These are phyloP conservation scores for Actinia equina DNA, from an alignment of 64 coral and sea anemone species.

Conservation along the genomic window DNA sequence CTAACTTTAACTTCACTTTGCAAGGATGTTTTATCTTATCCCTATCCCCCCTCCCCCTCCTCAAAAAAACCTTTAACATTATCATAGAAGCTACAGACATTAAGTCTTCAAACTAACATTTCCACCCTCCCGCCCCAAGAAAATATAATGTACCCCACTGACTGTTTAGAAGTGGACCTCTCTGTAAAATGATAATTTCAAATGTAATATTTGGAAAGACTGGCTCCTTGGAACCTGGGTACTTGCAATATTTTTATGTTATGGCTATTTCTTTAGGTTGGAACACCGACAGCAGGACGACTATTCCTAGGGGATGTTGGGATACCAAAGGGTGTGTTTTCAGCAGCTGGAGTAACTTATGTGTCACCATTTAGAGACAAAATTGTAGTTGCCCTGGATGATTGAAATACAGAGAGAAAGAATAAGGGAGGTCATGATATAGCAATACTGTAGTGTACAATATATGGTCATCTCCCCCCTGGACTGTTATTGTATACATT, in stretches of 20 bases:
- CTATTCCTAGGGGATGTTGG: slow-evolving; percentile 65
- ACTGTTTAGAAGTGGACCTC: no score
- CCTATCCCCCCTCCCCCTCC: background rate
- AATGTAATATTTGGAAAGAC: no score
- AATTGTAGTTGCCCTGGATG: slow-evolving; percentile 42
- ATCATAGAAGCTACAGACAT: no score
- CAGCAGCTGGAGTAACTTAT: slow-evolving; percentile 50
- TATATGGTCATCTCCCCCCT: background rate
- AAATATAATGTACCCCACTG: no score
- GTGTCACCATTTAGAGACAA: slow-evolving; percentile 67
- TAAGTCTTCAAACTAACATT: no score
- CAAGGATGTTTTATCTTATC: no score
- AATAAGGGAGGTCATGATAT: background rate
- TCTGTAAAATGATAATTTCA: no score
- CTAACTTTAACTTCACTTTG: background rate
- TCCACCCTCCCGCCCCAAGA: no score
- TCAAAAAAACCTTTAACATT: no score
- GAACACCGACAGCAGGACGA: slow-evolving; percentile 40
- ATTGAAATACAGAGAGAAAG: background rate
- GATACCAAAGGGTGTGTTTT: slow-evolving; percentile 64
- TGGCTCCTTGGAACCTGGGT: no score
- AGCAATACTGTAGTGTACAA: background rate
- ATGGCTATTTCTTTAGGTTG: slow-evolving; percentile 9
- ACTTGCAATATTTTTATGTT: no score
- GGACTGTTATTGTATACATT: background rate